Evolutionary conservation across 2,797 vertebrate genomes (phyloP).

Genomic region (Poecilia velifera): DNA sequence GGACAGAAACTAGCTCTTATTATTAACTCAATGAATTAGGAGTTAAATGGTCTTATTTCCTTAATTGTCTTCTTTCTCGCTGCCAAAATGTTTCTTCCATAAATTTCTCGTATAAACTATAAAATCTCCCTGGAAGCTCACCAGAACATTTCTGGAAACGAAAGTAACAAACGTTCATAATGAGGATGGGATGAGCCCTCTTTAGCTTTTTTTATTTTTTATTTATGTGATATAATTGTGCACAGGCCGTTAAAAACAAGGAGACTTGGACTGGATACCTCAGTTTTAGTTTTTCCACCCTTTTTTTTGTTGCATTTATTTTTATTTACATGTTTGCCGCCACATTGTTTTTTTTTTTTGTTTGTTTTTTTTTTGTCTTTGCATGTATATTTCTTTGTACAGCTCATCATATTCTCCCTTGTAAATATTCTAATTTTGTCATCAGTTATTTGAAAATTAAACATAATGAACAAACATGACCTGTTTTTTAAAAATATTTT

Average conservation of each 20-base stretch:
- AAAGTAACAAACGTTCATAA: background rate
- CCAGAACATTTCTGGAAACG: background rate
- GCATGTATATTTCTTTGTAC: constrained; percentile 99
- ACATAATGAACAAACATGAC: constrained; percentile 85
- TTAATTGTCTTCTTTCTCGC: constrained; percentile 36
- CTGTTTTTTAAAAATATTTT: constrained; percentile 31
- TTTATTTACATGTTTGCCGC: constrained; percentile 73
- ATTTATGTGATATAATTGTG: constrained; percentile 62
- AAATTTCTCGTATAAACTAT: constrained; percentile 12
- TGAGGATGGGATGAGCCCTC: constrained; percentile 27
- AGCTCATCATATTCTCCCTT: constrained; percentile 89
- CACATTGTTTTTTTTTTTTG: constrained; percentile 34
- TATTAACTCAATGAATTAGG: constrained; percentile 15
- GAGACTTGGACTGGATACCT: constrained; percentile 85
- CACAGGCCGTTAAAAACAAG: constrained; percentile 66
- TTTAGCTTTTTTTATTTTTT: constrained; percentile 23
- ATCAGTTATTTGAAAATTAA: constrained; percentile 98
- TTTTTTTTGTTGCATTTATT: constrained; percentile 58
- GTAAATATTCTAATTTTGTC: constrained; percentile 97
- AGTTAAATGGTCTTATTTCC: constrained; percentile 36
- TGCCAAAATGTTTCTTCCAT: constrained; percentile 60
- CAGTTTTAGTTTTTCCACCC: constrained; percentile 64
- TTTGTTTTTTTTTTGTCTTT: constrained; percentile 75
- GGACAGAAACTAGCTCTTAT: constrained; percentile 6
- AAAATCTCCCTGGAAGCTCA: background rate